phyloP scores from a whole-genome alignment of 2,797 vertebrate genomes.

The Emydoidea blandingii region DNA sequence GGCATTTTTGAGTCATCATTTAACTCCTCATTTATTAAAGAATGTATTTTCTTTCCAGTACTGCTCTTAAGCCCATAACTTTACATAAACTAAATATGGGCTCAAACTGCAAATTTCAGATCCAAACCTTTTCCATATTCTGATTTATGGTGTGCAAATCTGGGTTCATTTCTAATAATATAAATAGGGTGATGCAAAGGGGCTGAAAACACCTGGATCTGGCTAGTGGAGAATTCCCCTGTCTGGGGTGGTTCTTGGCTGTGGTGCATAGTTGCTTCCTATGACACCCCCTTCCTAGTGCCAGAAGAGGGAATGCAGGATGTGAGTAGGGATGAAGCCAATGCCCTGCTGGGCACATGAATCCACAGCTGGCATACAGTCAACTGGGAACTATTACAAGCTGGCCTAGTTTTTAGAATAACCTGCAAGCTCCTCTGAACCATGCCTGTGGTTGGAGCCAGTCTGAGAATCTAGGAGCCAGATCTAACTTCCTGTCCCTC shows the following conservation, averaged over 20 bases:
- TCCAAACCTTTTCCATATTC: not conserved
- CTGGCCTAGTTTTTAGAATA: not conserved
- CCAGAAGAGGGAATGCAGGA: not conserved
- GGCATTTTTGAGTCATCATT: not conserved
- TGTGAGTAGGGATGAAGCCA: not conserved
- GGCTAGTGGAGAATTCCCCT: not conserved
- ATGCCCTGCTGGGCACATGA: not conserved
- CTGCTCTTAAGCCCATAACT: not conserved
- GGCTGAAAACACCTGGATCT: not conserved
- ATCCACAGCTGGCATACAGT: not conserved
- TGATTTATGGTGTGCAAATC: not conserved
- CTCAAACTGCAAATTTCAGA: constrained; percentile 14
- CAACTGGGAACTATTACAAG: not conserved
- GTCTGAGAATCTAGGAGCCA: not conserved
- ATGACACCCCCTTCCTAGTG: not conserved
- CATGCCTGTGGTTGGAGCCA: not conserved
- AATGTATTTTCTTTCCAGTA: constrained; percentile 21
- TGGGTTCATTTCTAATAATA: not conserved
- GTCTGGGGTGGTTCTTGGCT: fast-evolving
- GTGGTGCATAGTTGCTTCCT: fast-evolving
- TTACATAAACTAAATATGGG: not conserved
- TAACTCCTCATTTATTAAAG: not conserved
- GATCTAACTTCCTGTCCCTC: not conserved
- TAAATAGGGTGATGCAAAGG: not conserved
- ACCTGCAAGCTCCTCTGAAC: not conserved